Evolutionary conservation across 2,113 vertebrate genomes (phyloP), one percentile per base, ranked within the genome.

Genomic region (Leptosomus discolor): DNA sequence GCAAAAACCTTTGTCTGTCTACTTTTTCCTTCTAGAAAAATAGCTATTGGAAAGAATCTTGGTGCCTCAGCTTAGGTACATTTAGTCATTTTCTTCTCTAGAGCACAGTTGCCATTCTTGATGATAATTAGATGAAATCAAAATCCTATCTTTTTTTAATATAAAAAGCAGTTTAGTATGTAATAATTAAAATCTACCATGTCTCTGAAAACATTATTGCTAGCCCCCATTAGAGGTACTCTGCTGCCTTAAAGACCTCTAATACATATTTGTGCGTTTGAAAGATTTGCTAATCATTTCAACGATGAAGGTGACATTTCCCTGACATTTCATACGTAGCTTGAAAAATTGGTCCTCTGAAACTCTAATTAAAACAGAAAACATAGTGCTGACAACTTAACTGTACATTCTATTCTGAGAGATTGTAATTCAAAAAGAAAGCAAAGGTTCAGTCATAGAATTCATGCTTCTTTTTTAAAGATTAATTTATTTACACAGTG

Each of bases 301-400:
- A 77, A 91, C 85, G 56, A 78, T 91, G 73, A 91, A 76, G 48
- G 41, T 95, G 90, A 65, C 64, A 90, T 94, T 96, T 94, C 34
- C 22, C 15, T 96, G 92, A 53, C 68, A 70, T 94, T 84, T 92
- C 56, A n/a, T 85, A 58, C 2, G 0, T 67, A 85, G 43, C 51
- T 85, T 87, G 84, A 92, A 91, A 89, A 94, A 81, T 70, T n/a
- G 17, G 41, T 51, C 46, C 8, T 87, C 37, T 90, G 65, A 92
- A 93, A 64, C 8, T 79, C 12, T 91, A 71, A 96, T 87, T 93
- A 90, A 96, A 74, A 70, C 6, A 29, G 60, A 81, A 83, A 65
- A 53, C 8, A 5, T 20, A 61, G 13, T 67, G 30, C 17, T 63
- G 36, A 46, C 10, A 87, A 22, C 37, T 70, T 83, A 61, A 78